Conservation (phyloP, 2,888 invertebrate genomes). For the Melanargia galathea region DNA sequence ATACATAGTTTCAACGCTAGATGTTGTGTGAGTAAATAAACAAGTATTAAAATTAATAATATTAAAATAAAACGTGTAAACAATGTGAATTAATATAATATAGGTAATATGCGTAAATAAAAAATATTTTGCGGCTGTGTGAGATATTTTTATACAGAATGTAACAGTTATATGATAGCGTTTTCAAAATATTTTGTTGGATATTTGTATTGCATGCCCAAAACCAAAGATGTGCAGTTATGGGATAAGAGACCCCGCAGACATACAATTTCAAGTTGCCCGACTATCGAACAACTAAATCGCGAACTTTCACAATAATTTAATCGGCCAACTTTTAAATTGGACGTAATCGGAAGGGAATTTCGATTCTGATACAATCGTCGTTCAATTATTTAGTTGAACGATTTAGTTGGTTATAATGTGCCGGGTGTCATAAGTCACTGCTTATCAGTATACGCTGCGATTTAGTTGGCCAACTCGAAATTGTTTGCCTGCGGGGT, state of each 20-base stretch:
- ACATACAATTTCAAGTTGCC: no score
- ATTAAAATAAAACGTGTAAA: neutral
- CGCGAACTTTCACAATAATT: no score
- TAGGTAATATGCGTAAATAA: slow-evolving; percentile 6
- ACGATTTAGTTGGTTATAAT: no score
- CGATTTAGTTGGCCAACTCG: no score
- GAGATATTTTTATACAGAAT: slow-evolving; percentile 14
- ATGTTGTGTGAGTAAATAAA: slow-evolving; percentile 19
- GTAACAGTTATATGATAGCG: neutral
- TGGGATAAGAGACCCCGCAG: neutral
- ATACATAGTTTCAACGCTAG: slow-evolving; percentile 27
- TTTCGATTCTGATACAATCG: no score
- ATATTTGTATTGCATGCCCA: neutral
- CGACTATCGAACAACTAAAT: no score
- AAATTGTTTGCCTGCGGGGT: no score
- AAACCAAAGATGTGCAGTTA: neutral
- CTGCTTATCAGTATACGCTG: no score
- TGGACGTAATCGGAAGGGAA: no score
- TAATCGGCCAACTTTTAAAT: no score
- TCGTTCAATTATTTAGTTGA: no score
- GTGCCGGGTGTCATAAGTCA: no score
- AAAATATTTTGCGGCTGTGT: slow-evolving; percentile 7
- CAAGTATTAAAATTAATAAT: slow-evolving; percentile 24
- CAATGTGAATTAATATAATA: neutral
- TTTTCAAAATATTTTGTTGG: neutral